These are phyloP conservation scores for Sinella curviseta DNA, from an alignment of 1,140 invertebrate genomes.

Conservation along the genomic window DNA sequence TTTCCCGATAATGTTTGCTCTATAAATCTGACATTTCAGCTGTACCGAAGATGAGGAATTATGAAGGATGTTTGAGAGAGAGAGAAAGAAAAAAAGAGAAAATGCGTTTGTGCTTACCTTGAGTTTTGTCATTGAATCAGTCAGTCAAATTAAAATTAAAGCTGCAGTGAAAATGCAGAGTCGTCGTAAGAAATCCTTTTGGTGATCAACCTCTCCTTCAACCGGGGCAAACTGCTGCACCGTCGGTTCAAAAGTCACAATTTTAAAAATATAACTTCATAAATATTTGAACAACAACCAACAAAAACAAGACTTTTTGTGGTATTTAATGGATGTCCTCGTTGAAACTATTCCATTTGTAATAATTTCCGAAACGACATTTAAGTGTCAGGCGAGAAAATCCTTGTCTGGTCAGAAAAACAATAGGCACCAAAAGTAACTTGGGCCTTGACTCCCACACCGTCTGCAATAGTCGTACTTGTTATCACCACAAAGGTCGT, in stretches of 20 bases:
- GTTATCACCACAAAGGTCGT: constrained; percentile 21
- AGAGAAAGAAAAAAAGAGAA: not conserved
- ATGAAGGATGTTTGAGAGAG: too few species aligned
- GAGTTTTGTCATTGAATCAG: constrained; percentile 1
- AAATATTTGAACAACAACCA: not conserved
- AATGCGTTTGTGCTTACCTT: not conserved
- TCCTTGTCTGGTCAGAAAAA: too few species aligned
- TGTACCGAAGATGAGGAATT: too few species aligned
- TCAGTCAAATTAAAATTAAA: not conserved
- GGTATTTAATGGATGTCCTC: not conserved
- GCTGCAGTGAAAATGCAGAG: not conserved
- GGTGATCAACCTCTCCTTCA: not conserved
- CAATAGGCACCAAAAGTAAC: not conserved
- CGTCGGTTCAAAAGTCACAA: not conserved
- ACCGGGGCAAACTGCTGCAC: not conserved
- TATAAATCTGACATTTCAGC: too few species aligned
- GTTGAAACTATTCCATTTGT: constrained; percentile 2
- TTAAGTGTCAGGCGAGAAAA: not conserved
- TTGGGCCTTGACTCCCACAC: too few species aligned
- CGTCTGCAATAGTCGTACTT: not conserved
- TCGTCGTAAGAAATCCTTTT: not conserved
- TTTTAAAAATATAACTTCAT: not conserved
- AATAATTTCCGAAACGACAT: not conserved
- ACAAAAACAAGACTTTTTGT: not conserved
- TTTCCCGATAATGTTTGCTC: too few species aligned